These are phyloP conservation scores for Tenthredo distinguenda DNA, from an alignment of 2,888 invertebrate species.

Conservation along the genomic window DNA sequence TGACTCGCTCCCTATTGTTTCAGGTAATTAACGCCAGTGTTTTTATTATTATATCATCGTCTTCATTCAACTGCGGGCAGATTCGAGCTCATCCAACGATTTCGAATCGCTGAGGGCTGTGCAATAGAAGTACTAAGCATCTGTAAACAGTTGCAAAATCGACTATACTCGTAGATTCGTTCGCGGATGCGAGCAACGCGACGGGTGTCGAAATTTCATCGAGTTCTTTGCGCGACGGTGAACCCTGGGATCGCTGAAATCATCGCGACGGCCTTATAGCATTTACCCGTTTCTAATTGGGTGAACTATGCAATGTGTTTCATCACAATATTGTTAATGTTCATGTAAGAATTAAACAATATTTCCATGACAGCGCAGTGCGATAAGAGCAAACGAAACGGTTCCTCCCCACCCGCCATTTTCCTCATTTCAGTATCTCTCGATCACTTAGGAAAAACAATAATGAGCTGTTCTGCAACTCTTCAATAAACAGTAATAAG, in stretches of 20 bases:
- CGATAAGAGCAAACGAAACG: not conserved
- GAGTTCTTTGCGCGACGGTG: not conserved
- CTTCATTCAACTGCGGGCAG: not conserved
- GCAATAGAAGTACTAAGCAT: no score
- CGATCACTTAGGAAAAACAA: not conserved
- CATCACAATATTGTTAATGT: not conserved
- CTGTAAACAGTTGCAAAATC: not conserved
- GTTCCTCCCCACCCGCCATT: not conserved
- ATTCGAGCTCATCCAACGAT: not conserved
- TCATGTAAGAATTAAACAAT: not conserved
- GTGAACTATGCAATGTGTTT: not conserved
- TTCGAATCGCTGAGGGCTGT: not conserved
- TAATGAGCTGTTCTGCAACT: not conserved
- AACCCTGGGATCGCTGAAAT: no score
- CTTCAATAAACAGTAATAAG: no score
- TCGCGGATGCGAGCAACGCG: not conserved
- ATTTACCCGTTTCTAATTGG: not conserved
- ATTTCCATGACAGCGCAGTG: not conserved
- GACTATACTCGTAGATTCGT: not conserved
- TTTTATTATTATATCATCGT: not conserved
- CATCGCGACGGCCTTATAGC: not conserved
- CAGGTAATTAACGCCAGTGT: conserved; percentile 1
- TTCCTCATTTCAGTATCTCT: not conserved
- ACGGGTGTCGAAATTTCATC: not conserved
- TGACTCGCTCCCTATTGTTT: conserved; percentile 11